Evolutionary conservation across 2,797 vertebrate species (phyloP), one percentile per base, ranked within the genome.

Genomic region (Anabacerthia variegaticeps): DNA sequence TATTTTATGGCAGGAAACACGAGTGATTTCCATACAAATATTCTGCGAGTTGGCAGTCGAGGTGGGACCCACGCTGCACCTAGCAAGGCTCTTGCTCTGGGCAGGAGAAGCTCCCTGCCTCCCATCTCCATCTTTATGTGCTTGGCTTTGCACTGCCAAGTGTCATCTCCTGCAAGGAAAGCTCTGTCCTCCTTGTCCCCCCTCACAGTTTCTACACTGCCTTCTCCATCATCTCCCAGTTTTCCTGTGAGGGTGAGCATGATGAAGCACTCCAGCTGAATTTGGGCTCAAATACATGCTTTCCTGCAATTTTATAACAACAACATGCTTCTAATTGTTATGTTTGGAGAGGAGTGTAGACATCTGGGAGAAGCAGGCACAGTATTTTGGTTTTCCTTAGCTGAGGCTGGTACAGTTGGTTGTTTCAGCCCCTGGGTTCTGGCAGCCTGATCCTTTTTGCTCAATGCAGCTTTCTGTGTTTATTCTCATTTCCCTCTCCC

Each of bases 1-100:
- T 39, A 91, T 93, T 96, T 93, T 92, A 78, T 79, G 84, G 93
- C 7, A 0, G 62, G 82, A 71, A 89, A 88, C n/a, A 28, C 5
- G 61, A 93, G 39, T 14, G 34, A 89, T 94, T 92, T 88, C 68
- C 73, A 81, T 72, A 91, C 10, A 52, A 75, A 91, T 59, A 37
- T 18, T 0, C 6, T 51, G 49, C 13, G n/a, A 44, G 58, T 26
- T 91, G 66, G 34, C 78, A 77, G 56, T 26, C 54, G 65, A 77
- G 24, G 37, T 73, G 41, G 27, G 44, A 93, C 8, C 6, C 1
- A 3, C 4, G 3, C 37, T 55, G n/a, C 36, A 69, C 65, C 32
- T 43, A 24, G 23, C 7, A 19, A 16, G 32, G 21, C 16, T 72
- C 12, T 65, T 13, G 6, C 23, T 17, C 41, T 22, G 41, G 39